Evolutionary conservation across 2,888 invertebrate species (phyloP), one percentile per base, ranked within the genome.

Genomic region (Salticus scenicus): DNA sequence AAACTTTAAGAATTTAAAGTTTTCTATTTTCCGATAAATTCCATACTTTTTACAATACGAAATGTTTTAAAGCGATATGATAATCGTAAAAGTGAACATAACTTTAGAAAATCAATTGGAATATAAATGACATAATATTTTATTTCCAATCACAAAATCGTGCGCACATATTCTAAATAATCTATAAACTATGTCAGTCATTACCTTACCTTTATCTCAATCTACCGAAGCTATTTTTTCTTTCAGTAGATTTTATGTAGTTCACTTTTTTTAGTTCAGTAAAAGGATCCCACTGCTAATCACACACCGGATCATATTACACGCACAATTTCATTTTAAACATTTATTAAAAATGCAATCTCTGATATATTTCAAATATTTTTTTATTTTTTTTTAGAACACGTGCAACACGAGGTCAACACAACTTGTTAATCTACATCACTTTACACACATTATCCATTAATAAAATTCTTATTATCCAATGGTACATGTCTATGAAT

Each of bases 201-300:
- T 47, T 2, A 24, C 20, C 57, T 4, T 57, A 57, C 57, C 57
- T 57, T 57, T 57, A 24, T 57, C 57, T 24, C 20, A 24, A 57
- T 57, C 57, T 24, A 57, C 57, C 57, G 57, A 57, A 57, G 57
- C 57, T 20, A 57, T 24, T 17, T 17, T 57, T 47, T 57, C 57
- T 57, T 1, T 1, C 57, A 57, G 57, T 24, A 24, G 24, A 24
- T 24, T 24, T 24, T 57, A 2, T 17, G 20, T 24, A 57, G 57
- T 57, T 24, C 57, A 5, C 57, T 57, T 57, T 20, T 17, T 57
- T 57, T 57, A 57, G 57, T 57, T 57, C 57, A 57, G 24, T 24
- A 57, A 24, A 57, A 24, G 24, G 20, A 57, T 57, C 42, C 42
- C 42, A 47, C 42, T 12, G 42, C 42, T 57, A 57, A 24, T 12